Evolutionary conservation across 2,888 invertebrate genomes (phyloP).

Genomic region (Latrodectus elegans): DNA sequence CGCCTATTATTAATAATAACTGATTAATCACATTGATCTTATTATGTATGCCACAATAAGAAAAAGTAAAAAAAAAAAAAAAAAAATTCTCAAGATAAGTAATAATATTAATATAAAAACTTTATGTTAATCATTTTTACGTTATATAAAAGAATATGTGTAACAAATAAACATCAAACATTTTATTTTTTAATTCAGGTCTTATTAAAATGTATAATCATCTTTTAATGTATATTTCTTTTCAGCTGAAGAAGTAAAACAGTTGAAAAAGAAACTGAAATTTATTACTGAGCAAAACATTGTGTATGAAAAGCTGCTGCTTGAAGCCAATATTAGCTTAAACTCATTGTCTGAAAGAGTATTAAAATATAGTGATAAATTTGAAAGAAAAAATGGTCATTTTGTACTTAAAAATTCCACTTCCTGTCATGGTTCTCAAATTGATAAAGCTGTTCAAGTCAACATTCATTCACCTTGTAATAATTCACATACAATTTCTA

Average conservation of each 20-base stretch:
- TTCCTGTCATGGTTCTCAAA: conserved; percentile 13
- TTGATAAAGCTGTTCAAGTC: conserved; percentile 36
- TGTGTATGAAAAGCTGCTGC: conserved; percentile 72
- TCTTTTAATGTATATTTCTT: conserved; percentile 42
- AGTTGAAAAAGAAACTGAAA: conserved; percentile 72
- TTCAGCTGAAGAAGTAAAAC: conserved; percentile 73
- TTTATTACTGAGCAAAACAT: conserved; percentile 72
- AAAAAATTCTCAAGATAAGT: too few species aligned
- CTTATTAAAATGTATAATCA: neutral
- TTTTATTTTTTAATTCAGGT: neutral
- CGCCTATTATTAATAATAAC: too few species aligned
- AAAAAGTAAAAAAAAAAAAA: too few species aligned
- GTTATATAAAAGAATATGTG: neutral
- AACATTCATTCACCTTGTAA: conserved; percentile 5
- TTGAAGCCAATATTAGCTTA: conserved; percentile 72
- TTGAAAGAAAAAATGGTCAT: conserved; percentile 51
- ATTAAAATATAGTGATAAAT: conserved; percentile 60
- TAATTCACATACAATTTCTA: neutral
- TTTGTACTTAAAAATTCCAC: conserved; percentile 52
- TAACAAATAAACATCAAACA: too few species aligned
- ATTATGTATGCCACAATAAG: too few species aligned
- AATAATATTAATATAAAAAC: too few species aligned
- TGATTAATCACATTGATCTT: too few species aligned
- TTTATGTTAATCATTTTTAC: too few species aligned
- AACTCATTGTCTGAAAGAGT: conserved; percentile 65